Evolutionary conservation across 2,888 invertebrate genomes (phyloP).

Genomic region (Zootermopsis nevadensis): DNA sequence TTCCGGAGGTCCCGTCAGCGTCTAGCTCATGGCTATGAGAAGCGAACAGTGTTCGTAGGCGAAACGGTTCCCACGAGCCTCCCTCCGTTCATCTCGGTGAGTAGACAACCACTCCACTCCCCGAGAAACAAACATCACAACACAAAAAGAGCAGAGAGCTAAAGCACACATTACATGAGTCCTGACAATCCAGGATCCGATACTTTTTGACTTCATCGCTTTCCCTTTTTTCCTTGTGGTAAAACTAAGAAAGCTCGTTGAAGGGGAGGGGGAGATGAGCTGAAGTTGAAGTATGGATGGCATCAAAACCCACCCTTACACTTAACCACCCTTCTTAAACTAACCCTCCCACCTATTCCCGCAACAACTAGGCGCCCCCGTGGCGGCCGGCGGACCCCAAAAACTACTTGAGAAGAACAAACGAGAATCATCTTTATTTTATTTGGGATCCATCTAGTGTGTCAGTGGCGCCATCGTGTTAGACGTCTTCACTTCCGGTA

Average conservation of each 20-base stretch:
- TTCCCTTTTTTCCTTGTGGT: slow-evolving; percentile 33
- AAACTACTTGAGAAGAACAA: slow-evolving; percentile 49
- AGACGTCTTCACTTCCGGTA: slow-evolving; percentile 17
- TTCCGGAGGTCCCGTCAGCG: not conserved
- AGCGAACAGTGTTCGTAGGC: not conserved
- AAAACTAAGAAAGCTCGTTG: not conserved
- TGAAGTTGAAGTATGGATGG: slow-evolving; percentile 26
- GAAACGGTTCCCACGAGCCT: slow-evolving; percentile 20
- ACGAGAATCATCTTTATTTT: slow-evolving; percentile 47
- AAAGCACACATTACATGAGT: slow-evolving; percentile 43
- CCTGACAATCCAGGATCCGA: slow-evolving; percentile 40
- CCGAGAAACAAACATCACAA: slow-evolving; percentile 45
- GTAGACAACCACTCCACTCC: slow-evolving; percentile 31
- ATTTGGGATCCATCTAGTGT: slow-evolving; percentile 37
- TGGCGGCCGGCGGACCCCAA: slow-evolving; percentile 30
- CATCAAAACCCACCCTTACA: slow-evolving; percentile 30
- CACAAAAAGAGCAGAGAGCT: slow-evolving; percentile 42
- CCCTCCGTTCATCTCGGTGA: slow-evolving; percentile 25
- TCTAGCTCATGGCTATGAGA: not conserved
- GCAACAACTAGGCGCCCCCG: slow-evolving; percentile 38
- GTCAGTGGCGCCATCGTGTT: slow-evolving; percentile 11
- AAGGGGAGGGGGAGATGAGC: not conserved
- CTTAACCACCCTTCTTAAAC: slow-evolving; percentile 34
- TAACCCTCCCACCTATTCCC: slow-evolving; percentile 13
- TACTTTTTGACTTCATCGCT: slow-evolving; percentile 52